phyloP scores from a whole-genome alignment of 2,888 invertebrate genomes.

The Podotricha telesiphe region DNA sequence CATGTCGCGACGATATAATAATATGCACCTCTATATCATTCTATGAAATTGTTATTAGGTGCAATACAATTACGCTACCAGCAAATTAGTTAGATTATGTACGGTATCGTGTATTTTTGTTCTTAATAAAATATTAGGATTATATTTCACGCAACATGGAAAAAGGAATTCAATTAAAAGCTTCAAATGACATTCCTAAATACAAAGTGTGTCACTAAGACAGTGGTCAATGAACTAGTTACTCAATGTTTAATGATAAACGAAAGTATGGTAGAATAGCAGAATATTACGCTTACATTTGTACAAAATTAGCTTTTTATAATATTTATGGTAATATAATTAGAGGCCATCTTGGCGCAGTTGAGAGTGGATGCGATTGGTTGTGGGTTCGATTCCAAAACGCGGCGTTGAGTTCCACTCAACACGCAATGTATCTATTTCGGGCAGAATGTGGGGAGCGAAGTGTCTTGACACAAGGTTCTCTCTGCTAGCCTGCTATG shows the following conservation, averaged over 20 bases:
- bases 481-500: too few species aligned
- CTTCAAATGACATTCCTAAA: not conserved
- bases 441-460: too few species aligned
- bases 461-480: too few species aligned
- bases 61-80: not conserved
- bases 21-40: not conserved
- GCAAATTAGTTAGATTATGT: slow-evolving; percentile 2
- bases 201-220: slow-evolving; percentile 5
- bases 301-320: too few species aligned
- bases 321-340: too few species aligned
- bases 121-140: not conserved
- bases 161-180: not conserved
- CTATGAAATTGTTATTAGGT: not conserved
- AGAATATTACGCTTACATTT: not conserved
- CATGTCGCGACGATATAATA: not conserved
- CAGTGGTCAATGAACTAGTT: slow-evolving; percentile 9
- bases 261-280: not conserved
- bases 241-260: not conserved
- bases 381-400: too few species aligned
- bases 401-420: too few species aligned
- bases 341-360: too few species aligned
- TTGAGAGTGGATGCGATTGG: too few species aligned
- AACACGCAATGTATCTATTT: too few species aligned
- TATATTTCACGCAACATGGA: not conserved
- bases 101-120: slow-evolving; percentile 3